Percentiles rank a stretch among this genome's conserved stretches.
Evolutionary conservation across 2,113 vertebrate species (phyloP).

Genomic region (Ammospiza nelsoni): DNA sequence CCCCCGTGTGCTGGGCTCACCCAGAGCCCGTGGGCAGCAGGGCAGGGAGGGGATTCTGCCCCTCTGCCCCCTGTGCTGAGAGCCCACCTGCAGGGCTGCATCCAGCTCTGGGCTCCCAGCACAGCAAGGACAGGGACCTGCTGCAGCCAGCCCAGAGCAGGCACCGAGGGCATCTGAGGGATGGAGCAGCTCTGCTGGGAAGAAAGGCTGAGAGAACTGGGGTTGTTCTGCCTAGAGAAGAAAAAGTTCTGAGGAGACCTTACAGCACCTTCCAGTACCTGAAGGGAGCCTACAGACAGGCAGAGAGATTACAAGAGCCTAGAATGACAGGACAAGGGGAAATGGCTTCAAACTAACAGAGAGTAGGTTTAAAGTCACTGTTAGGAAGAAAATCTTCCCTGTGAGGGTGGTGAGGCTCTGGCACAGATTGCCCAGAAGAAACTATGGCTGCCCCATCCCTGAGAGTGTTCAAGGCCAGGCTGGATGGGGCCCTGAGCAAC

Average conservation of each 20-base stretch:
- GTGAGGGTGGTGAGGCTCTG: fast-evolving
- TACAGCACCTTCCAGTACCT: neutral
- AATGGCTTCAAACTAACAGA: neutral
- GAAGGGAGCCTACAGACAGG: neutral
- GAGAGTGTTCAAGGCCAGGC: neutral
- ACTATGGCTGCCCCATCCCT: neutral
- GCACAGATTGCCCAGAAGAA: neutral
- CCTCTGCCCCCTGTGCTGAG: neutral
- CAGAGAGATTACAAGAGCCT: neutral
- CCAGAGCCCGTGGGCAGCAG: neutral
- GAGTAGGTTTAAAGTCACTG: neutral
- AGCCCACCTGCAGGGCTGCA: neutral
- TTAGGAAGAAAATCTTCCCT: neutral
- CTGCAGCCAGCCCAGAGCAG: neutral
- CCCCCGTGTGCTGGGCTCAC: neutral
- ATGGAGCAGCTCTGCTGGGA: neutral
- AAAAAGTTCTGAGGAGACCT: neutral
- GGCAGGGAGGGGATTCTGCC: neutral
- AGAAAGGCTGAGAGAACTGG: fast-evolving
- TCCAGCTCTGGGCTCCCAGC: neutral
- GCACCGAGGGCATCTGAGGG: neutral
- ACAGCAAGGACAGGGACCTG: neutral
- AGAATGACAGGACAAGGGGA: neutral
- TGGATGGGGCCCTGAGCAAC: neutral
- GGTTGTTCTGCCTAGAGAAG: fast-evolving